Evolutionary conservation across 2,113 vertebrate species (phyloP).

Genomic region (Uria lomvia): DNA sequence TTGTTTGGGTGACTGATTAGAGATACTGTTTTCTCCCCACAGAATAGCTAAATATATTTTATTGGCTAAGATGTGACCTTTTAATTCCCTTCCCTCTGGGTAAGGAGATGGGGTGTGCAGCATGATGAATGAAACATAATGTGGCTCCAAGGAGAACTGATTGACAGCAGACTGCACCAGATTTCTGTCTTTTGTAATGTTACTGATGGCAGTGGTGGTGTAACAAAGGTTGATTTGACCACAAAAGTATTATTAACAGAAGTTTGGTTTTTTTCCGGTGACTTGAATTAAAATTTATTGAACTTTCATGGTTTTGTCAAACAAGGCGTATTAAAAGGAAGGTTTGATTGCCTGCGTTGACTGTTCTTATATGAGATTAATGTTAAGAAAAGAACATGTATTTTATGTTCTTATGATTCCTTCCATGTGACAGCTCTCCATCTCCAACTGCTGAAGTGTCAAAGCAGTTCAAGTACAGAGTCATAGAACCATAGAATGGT

Average conservation of each 20-base stretch:
- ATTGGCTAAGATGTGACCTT: constrained; percentile 55
- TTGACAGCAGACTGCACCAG: not conserved
- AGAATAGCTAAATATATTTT: constrained; percentile 43
- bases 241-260: not conserved
- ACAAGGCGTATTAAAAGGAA: not conserved
- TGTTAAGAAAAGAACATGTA: not conserved
- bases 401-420: not conserved
- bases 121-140: not conserved
- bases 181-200: not conserved
- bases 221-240: not conserved
- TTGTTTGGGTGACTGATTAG: constrained; percentile 47
- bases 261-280: not conserved
- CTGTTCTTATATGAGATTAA: not conserved
- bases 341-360: not conserved
- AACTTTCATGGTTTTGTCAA: not conserved
- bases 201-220: not conserved
- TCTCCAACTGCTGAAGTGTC: not conserved
- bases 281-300: not conserved
- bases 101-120: not conserved
- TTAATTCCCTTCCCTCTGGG: constrained; percentile 44
- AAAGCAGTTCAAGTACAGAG: not conserved
- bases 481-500: no score
- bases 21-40: not conserved
- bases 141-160: constrained; percentile 13
- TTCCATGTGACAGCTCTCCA: not conserved